A percentile compares a stretch with the other conserved stretches of the same genome.
Evolutionary conservation across 2,113 vertebrate genomes (phyloP).

Genomic region (Vanacampus margaritifer): DNA sequence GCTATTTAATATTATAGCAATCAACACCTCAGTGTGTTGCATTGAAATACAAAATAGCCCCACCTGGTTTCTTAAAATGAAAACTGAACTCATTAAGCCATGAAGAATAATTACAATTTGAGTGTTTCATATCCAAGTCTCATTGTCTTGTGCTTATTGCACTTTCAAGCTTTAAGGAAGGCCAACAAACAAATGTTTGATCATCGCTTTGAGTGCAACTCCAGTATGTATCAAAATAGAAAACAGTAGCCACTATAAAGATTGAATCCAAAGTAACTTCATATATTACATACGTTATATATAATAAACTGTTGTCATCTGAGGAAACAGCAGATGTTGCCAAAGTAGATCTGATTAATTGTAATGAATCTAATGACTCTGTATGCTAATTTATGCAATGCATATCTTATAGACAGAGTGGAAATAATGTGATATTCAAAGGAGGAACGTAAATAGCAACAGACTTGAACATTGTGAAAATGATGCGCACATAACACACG

Average conservation of each 20-base stretch:
- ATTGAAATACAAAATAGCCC: not conserved
- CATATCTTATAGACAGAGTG: not conserved
- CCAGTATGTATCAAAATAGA: not conserved
- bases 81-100: not conserved
- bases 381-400: not conserved
- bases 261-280: not conserved
- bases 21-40: not conserved
- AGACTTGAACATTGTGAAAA: not conserved
- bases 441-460: not conserved
- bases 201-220: not conserved
- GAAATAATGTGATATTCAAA: constrained; percentile 2
- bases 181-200: not conserved
- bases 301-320: not conserved
- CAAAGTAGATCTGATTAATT: not conserved
- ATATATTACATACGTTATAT: not conserved
- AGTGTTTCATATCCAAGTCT: not conserved
- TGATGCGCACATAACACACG: not conserved
- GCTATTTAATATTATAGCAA: not conserved
- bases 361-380: not conserved
- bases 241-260: not conserved
- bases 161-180: not conserved
- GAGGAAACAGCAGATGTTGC: not conserved
- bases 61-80: not conserved
- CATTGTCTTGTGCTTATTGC: not conserved
- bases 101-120: not conserved